Percentiles rank a stretch among this genome's conserved stretches.
Evolutionary conservation across 2,888 invertebrate species (phyloP).

Genomic region (Ecliptopera silaceata): DNA sequence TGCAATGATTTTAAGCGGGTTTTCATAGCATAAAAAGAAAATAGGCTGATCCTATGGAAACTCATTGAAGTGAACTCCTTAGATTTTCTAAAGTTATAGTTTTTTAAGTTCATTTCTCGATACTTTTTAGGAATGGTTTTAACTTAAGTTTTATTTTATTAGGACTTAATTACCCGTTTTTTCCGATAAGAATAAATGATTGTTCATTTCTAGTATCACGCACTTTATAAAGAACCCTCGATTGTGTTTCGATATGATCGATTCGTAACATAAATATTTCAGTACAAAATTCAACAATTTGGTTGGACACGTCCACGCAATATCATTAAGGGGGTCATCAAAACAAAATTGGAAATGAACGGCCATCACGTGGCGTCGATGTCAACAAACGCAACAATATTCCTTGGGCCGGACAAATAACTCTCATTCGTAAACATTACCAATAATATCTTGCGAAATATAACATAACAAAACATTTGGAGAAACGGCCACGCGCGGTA

Average conservation of each 20-base stretch:
- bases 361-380: slow-evolving; percentile 53
- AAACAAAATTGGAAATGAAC: slow-evolving; percentile 71
- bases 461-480: slow-evolving; percentile 51
- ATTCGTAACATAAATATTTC: slow-evolving; percentile 1
- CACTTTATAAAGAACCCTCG: background rate
- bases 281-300: slow-evolving; percentile 21
- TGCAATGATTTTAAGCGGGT: background rate
- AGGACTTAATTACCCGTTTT: too few relatives aligned
- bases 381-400: slow-evolving; percentile 56
- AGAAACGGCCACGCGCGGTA: background rate
- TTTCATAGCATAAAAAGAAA: too few relatives aligned
- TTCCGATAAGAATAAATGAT: too few relatives aligned
- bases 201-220: background rate
- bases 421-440: slow-evolving; percentile 57
- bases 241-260: background rate
- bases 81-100: too few relatives aligned
- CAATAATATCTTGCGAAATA: slow-evolving; percentile 52
- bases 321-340: slow-evolving; percentile 71
- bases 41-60: too few relatives aligned
- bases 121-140: too few relatives aligned
- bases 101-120: too few relatives aligned
- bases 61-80: too few relatives aligned
- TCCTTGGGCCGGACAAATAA: slow-evolving; percentile 53
- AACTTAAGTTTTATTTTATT: too few relatives aligned
- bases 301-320: slow-evolving; percentile 53